Percentiles rank a stretch among this genome's conserved stretches.
Conservation (phyloP, 2,113 vertebrate species). For the Grantiella picta region DNA sequence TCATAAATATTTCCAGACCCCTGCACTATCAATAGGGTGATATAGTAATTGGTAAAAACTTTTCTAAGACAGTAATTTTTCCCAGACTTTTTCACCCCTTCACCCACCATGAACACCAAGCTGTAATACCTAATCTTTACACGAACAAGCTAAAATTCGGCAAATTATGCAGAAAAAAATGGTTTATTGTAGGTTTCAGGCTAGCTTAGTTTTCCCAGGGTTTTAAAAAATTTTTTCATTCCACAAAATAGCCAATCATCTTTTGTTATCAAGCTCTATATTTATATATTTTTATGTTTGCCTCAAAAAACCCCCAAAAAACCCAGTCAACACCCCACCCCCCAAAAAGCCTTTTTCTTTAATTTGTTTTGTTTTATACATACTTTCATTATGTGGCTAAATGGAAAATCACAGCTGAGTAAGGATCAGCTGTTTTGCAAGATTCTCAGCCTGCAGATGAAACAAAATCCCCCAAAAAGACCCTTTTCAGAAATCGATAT, state of each 20-base stretch:
- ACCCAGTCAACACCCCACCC: background rate
- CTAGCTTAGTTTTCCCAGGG: background rate
- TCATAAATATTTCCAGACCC: background rate
- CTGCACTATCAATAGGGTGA: background rate
- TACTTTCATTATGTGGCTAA: background rate
- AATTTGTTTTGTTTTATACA: background rate
- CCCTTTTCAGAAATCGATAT: background rate
- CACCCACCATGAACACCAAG: background rate
- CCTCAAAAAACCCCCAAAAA: accelerated
- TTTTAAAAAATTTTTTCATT: background rate
- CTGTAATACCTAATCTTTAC: background rate
- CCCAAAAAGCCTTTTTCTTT: background rate
- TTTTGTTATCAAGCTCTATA: background rate
- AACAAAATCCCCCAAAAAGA: background rate
- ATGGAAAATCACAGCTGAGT: background rate
- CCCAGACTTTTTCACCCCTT: accelerated
- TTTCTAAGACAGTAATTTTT: background rate
- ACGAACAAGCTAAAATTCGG: background rate
- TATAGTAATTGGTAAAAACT: background rate
- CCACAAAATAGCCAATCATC: background rate
- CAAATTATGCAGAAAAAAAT: background rate
- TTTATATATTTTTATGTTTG: background rate
- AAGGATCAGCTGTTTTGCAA: background rate
- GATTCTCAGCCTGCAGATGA: background rate
- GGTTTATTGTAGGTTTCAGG: background rate